These are phyloP conservation scores for Phocides pigmalion DNA, from an alignment of 1,140 invertebrate genomes.

Conservation along the genomic window DNA sequence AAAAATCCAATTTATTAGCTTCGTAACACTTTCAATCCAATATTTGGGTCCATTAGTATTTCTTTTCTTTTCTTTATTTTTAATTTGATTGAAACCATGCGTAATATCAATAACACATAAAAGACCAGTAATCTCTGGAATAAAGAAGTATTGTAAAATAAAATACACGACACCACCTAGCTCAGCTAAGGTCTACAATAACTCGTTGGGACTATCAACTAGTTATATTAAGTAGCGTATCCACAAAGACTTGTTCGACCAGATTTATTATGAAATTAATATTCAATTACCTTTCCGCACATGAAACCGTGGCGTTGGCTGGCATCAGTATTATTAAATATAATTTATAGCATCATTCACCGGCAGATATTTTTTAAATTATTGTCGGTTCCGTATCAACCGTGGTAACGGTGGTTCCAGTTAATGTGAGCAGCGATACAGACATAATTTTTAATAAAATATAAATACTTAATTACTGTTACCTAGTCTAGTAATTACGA, in stretches of 20 bases:
- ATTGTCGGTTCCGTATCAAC: constrained; percentile 66
- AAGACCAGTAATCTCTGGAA: neutral
- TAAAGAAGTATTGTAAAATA: neutral
- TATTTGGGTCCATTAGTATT: too few species aligned
- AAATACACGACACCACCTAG: neutral
- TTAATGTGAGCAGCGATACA: constrained; percentile 4
- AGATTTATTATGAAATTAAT: constrained; percentile 83
- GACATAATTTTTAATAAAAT: constrained; percentile 17
- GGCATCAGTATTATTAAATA: constrained; percentile 80
- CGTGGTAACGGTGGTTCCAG: constrained; percentile 55
- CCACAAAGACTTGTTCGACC: constrained; percentile 61
- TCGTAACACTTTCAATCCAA: too few species aligned
- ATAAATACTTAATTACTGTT: constrained; percentile 7
- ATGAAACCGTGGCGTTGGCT: constrained; percentile 70
- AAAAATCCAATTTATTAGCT: too few species aligned
- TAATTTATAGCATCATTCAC: constrained; percentile 82
- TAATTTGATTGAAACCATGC: too few species aligned
- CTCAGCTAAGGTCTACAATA: constrained; percentile 4
- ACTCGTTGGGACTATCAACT: neutral
- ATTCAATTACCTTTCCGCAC: constrained; percentile 83
- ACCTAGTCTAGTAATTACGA: too few species aligned
- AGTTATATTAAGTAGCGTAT: constrained; percentile 47
- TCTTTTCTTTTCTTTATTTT: too few species aligned
- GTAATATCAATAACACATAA: neutral
- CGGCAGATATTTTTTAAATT: constrained; percentile 77